phyloP scores from a whole-genome alignment of 2,888 invertebrate genomes.

The Anthrax anthrax region DNA sequence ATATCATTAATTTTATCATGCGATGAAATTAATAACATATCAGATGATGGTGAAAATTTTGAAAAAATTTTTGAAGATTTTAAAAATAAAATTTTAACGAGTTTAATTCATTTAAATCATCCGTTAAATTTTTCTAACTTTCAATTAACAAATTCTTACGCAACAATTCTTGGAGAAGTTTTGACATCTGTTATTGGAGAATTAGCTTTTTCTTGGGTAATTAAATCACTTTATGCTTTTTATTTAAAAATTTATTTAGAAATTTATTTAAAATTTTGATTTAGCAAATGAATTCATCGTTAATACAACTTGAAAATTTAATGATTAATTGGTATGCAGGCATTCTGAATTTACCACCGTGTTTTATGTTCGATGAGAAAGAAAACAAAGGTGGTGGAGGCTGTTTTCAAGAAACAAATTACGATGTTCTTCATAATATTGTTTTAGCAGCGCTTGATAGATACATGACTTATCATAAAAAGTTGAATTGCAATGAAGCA shows the following conservation, averaged over 20 bases:
- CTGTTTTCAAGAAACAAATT: slow-evolving; percentile 61
- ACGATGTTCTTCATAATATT: slow-evolving; percentile 56
- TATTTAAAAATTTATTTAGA: too few species aligned
- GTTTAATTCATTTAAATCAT: slow-evolving; percentile 1
- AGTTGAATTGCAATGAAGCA: not conserved
- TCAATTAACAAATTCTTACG: not conserved
- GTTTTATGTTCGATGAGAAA: slow-evolving; percentile 36
- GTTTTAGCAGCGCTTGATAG: slow-evolving; percentile 53
- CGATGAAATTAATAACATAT: not conserved
- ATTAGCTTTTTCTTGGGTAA: not conserved
- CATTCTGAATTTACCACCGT: slow-evolving; percentile 50
- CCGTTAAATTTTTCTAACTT: slow-evolving; percentile 1
- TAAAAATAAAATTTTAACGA: not conserved
- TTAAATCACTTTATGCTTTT: too few species aligned
- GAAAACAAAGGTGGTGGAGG: slow-evolving; percentile 42
- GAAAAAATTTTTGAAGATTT: not conserved
- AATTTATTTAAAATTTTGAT: too few species aligned
- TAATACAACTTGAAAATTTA: slow-evolving; percentile 61
- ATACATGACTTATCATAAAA: not conserved
- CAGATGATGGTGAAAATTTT: slow-evolving; percentile 2
- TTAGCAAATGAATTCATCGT: slow-evolving; percentile 62
- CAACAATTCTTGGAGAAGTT: slow-evolving; percentile 1
- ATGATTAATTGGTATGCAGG: slow-evolving; percentile 61
- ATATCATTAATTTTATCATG: too few species aligned
- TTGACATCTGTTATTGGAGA: not conserved